Conservation (phyloP, 2,113 vertebrate species). For the Petrocephalus zakoni region DNA sequence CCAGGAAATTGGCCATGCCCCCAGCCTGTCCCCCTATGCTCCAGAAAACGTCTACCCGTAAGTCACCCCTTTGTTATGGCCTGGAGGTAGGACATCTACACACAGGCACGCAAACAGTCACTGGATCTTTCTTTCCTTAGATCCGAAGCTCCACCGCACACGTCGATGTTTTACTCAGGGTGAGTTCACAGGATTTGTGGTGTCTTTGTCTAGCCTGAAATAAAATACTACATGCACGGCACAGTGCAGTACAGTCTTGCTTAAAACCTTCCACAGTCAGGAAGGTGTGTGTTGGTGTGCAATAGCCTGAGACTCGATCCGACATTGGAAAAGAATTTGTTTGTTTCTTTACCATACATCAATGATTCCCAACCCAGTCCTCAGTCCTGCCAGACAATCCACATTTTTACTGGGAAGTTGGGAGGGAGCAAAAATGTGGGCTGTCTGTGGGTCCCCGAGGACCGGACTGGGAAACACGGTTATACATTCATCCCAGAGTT, state of each 20-base stretch:
- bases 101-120: not conserved
- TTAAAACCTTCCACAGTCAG: not conserved
- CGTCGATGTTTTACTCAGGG: not conserved
- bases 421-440: not conserved
- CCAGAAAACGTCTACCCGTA: not conserved
- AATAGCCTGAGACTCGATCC: not conserved
- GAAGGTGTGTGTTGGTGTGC: not conserved
- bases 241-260: not conserved
- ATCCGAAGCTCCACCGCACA: not conserved
- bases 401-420: not conserved
- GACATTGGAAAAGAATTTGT: not conserved
- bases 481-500: not conserved
- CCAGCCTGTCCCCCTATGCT: not conserved
- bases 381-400: not conserved
- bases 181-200: not conserved
- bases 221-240: not conserved
- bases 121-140: not conserved
- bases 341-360: not conserved
- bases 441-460: not conserved
- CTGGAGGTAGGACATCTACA: not conserved
- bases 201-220: not conserved
- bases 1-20: not conserved
- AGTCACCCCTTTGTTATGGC: not conserved
- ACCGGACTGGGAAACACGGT: not conserved
- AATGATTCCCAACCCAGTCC: not conserved